Percentiles rank a stretch among this genome's conserved stretches.
Evolutionary conservation across 35 echinoderm and acorn worm genomes (phyloP).

Genomic region (Diadema setosum): DNA sequence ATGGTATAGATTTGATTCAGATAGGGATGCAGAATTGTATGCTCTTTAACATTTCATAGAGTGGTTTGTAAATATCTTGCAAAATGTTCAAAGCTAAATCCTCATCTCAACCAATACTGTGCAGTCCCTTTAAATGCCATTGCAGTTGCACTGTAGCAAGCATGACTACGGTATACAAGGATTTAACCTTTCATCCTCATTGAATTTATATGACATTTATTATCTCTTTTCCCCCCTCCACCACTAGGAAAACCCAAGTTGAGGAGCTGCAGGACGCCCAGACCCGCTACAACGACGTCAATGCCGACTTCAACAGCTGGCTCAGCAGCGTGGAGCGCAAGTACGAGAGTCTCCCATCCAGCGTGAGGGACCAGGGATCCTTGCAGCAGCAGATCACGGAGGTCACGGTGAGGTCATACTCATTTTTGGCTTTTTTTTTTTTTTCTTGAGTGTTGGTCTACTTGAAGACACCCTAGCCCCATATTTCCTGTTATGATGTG

Average conservation of each 20-base stretch:
- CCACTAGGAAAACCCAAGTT: conserved; percentile 45
- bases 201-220: no score
- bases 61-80: no score
- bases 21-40: no score
- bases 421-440: not conserved
- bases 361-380: conserved; percentile 44
- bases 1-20: no score
- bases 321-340: conserved; percentile 62
- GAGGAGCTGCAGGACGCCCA: conserved; percentile 70
- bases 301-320: conserved; percentile 48
- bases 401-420: conserved; percentile 70
- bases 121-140: no score
- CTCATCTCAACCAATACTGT: no score
- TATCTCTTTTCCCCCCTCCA: no score
- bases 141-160: no score
- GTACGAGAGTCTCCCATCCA: conserved; percentile 44
- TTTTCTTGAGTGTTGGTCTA: not conserved
- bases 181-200: no score
- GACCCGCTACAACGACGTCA: conserved; percentile 47
- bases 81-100: no score
- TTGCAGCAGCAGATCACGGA: conserved; percentile 51
- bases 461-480: not conserved
- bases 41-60: no score
- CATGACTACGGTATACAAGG: no score
- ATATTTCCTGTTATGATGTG: not conserved